Evolutionary conservation across 2,113 vertebrate species (phyloP).

Genomic region (Mesembrinibis cayennensis): DNA sequence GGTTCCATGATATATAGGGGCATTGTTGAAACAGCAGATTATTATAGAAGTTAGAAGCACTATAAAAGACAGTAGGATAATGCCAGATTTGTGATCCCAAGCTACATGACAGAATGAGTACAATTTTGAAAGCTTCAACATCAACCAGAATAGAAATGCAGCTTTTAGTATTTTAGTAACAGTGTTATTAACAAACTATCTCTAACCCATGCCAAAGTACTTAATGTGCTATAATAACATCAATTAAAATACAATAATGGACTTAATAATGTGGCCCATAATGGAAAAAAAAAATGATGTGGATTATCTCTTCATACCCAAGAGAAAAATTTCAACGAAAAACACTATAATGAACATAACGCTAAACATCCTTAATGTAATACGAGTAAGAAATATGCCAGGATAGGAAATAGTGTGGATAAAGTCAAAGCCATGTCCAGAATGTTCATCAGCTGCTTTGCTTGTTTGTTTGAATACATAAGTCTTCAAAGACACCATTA

Average conservation of each 20-base stretch:
- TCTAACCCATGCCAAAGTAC: constrained; percentile 4
- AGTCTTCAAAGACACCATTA: background rate
- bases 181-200: constrained; percentile 44
- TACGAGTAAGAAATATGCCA: background rate
- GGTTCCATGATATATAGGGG: background rate
- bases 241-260: constrained; percentile 51
- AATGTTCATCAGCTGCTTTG: constrained; percentile 30
- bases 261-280: constrained; percentile 23
- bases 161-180: background rate
- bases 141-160: background rate
- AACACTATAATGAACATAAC: background rate
- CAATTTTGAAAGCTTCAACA: constrained; percentile 43
- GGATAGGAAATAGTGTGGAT: background rate
- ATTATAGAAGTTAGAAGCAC: constrained; percentile 21
- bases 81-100: constrained; percentile 21
- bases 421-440: constrained; percentile 14
- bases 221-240: constrained; percentile 23
- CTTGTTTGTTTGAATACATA: constrained; percentile 16
- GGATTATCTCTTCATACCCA: constrained; percentile 28
- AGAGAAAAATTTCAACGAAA: constrained; percentile 35
- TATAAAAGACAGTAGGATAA: constrained; percentile 5
- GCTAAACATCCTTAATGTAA: constrained; percentile 12
- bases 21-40: constrained; percentile 35
- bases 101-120: constrained; percentile 46
- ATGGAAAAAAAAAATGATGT: constrained; percentile 38